phyloP scores from a whole-genome alignment of 2,888 invertebrate genomes.

The Drosophila colorata region DNA sequence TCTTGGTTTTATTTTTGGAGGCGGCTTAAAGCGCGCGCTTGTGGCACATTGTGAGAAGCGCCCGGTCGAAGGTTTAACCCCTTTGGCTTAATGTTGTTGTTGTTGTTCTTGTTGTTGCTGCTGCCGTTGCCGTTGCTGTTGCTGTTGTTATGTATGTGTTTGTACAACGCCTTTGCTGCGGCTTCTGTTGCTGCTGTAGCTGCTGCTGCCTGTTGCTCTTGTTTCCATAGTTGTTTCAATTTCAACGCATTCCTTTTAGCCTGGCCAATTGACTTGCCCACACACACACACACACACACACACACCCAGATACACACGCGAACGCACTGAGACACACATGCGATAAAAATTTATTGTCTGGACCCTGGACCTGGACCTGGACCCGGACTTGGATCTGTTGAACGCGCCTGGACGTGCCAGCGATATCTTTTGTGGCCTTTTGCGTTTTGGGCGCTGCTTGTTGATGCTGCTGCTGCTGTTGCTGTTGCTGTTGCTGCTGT shows the following conservation, averaged over 20 bases:
- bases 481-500: conserved; percentile 56
- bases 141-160: conserved; percentile 66
- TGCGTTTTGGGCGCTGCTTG: conserved; percentile 43
- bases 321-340: conserved; percentile 36
- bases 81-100: conserved; percentile 36
- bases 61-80: conserved; percentile 52
- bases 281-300: conserved; percentile 43
- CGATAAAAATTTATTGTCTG: conserved; percentile 71
- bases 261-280: conserved; percentile 58
- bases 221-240: conserved; percentile 70
- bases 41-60: conserved; percentile 54
- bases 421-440: conserved; percentile 42
- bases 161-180: conserved; percentile 70
- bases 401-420: conserved; percentile 22
- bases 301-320: conserved; percentile 23
- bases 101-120: conserved; percentile 20
- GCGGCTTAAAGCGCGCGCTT: conserved; percentile 61
- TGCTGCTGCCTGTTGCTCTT: conserved; percentile 48
- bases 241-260: conserved; percentile 74
- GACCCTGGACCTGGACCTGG: conserved; percentile 27
- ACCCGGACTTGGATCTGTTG: conserved; percentile 32
- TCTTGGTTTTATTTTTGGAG: conserved; percentile 26
- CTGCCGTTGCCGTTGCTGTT: conserved; percentile 28
- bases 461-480: conserved; percentile 40
- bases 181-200: conserved; percentile 64